Evolutionary conservation across 2,113 vertebrate species (phyloP).

Genomic region (Mola mola): DNA sequence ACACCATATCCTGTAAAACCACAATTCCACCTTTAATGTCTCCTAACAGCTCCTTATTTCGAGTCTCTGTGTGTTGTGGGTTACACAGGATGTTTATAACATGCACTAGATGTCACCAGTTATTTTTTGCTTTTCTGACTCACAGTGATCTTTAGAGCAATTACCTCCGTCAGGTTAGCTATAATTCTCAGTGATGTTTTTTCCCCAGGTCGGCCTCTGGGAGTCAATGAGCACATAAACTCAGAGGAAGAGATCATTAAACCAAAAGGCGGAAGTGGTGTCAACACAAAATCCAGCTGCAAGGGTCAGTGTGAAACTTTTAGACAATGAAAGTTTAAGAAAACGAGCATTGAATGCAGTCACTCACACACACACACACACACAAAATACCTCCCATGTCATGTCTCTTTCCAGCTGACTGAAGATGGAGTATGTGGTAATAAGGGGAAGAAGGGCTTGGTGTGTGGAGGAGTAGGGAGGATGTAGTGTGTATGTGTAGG

Average conservation of each 20-base stretch:
- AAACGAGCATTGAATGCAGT: not conserved
- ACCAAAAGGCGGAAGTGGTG: not conserved
- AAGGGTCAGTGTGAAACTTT: constrained; percentile 22
- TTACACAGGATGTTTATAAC: constrained; percentile 4
- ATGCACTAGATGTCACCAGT: constrained; percentile 69
- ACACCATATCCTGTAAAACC: no score
- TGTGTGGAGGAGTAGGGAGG: no score
- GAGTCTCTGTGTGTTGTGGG: no score
- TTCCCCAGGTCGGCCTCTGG: not conserved
- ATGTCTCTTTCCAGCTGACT: constrained; percentile 55
- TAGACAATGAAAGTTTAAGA: no score
- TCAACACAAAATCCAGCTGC: constrained; percentile 1
- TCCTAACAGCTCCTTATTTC: not conserved
- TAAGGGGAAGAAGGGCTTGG: not conserved
- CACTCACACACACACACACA: not conserved
- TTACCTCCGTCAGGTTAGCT: not conserved
- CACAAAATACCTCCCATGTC: constrained; percentile 6
- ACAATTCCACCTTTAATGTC: not conserved
- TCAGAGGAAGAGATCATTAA: constrained; percentile 27
- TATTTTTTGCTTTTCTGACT: constrained; percentile 23
- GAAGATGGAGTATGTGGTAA: constrained; percentile 46
- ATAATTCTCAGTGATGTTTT: not conserved
- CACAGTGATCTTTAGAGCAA: not conserved
- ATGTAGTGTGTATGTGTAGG: no score
- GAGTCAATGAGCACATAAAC: constrained; percentile 2